Base-by-base conservation (phyloP, 2,888 invertebrate species). In the Idaea aversata region DNA sequence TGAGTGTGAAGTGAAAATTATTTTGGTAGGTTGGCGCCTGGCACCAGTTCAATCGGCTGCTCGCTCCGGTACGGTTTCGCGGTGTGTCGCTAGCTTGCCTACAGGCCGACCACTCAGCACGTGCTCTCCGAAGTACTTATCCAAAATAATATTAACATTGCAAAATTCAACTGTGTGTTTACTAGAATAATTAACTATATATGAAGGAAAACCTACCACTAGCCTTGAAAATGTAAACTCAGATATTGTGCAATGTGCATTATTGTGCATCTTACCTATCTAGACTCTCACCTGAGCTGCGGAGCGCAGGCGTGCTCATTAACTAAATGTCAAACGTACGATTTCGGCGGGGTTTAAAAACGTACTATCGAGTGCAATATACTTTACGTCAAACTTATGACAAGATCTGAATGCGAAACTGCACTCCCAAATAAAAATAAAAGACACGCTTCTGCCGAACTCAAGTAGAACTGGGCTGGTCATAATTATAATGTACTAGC, bases 1-100 rank as follows among this genome's bases (percentile, higher is more conserved):
- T 81, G 83, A 83, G 82, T 81, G 81, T 76, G 76, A 77, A 86
- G 85, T 83, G 85, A 82, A 83, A 88, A 90, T 90, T 89, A 91
- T 91, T 91, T 90, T 85, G 84, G 90, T 88, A 76, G 80, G 79
- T 80, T 78, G 83, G 80, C 87, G 87, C 80, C 88, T 89, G 91
- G 91, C 90, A 90, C 83, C 73, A 78, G 74, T 90, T 90, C 90
- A 90, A 89, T 82, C 79, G 83, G 72, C 72, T 76, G 77, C 76
- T 66, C 67, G 75, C 77, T 70, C 75, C 70, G 76, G 70, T 77
- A 78, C 77, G 77, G 75, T 76, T 78, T 78, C 80, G 79, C 77
- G 76, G 79, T 77, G 76, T 77, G 81, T 84, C 84, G 84, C 81
- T 79, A 78, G 79, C 77, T 76, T 82, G 81, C 83, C 75, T 84